Evolutionary conservation across 2,797 vertebrate species (phyloP), one percentile per base, ranked within the genome.

Genomic region (Eidolon dupreanum): DNA sequence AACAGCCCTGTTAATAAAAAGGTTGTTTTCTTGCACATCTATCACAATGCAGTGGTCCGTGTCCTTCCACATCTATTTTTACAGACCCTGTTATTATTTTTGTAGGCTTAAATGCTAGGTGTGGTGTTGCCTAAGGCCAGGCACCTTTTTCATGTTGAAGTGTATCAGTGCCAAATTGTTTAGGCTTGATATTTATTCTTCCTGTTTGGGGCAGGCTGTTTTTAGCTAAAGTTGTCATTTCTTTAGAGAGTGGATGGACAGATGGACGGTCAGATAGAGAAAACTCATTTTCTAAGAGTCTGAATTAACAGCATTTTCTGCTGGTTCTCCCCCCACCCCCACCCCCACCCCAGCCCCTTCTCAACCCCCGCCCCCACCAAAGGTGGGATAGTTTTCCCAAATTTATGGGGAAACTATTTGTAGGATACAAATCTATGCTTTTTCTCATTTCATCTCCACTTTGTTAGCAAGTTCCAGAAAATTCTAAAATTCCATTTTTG

Each of bases 331-430:
- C 94, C 94, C 96, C 20, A 7, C 22, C 2, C 36, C 22, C 11
- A 6, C 16, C 16, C 38, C 26, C 16, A 12, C 78, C 57, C 13
- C 46, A 49, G 13, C 46, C 46, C 46, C 46, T 49, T 49, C 46
- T 31, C 31, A 10, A 7, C 31, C 74, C 53, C 22, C 6, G 12
- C 75, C 49, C 49, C 49, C 15, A 49, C 49, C 49, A 16, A 49
- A 49, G 15, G 49, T 57, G 96, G 90, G 98, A 96, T 97, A 83
- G 96, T 98, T 98, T 97, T 49, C 73, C 57, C 43, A 15, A 43
- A 97, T 97, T 98, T 97, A 96, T 65, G 96, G 97, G 98, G 96
- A 98, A 98, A 97, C 97, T 95, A 96, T 98, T 97, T 97, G 96
- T 94, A 95, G 95, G 49, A 92, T 94, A 94, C 96, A 94, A 88